phyloP scores from a whole-genome alignment of 2,797 vertebrate species.

The Poeciliopsis turneri region DNA sequence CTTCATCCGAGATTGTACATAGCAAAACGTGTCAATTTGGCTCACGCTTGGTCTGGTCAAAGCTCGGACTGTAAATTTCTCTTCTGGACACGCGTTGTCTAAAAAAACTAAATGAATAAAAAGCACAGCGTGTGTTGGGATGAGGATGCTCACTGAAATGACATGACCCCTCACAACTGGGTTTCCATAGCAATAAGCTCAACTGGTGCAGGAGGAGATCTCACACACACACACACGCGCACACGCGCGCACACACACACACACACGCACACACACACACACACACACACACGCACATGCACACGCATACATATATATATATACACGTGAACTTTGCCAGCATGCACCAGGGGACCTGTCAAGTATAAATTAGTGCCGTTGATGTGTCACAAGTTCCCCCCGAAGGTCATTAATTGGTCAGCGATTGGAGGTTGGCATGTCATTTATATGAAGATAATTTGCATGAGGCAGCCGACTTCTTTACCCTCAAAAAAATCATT shows the following conservation, averaged over 20 bases:
- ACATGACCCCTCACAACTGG: constrained; percentile 55
- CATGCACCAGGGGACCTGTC: constrained; percentile 77
- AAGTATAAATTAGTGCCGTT: constrained; percentile 75
- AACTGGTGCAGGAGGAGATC: constrained; percentile 57
- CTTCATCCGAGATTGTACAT: background rate
- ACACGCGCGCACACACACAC: background rate
- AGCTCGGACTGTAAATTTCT: background rate
- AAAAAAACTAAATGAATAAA: constrained; percentile 17
- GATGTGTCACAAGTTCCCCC: constrained; percentile 76
- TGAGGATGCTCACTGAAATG: constrained; percentile 32
- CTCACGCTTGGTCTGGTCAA: background rate
- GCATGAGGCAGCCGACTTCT: constrained; percentile 69
- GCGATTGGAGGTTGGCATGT: constrained; percentile 76
- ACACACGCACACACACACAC: constrained; percentile 12
- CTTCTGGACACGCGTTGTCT: background rate
- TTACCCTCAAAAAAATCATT: constrained; percentile 50
- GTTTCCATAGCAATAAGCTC: constrained; percentile 78
- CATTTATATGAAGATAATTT: constrained; percentile 75
- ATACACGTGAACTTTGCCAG: constrained; percentile 40
- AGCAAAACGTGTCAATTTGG: background rate
- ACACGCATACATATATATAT: background rate
- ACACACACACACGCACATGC: background rate
- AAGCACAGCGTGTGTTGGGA: constrained; percentile 22
- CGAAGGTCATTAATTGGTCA: constrained; percentile 82
- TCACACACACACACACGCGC: background rate